Conservation (phyloP, 2,797 vertebrate genomes). For the Heteromormyrus szaboi region DNA sequence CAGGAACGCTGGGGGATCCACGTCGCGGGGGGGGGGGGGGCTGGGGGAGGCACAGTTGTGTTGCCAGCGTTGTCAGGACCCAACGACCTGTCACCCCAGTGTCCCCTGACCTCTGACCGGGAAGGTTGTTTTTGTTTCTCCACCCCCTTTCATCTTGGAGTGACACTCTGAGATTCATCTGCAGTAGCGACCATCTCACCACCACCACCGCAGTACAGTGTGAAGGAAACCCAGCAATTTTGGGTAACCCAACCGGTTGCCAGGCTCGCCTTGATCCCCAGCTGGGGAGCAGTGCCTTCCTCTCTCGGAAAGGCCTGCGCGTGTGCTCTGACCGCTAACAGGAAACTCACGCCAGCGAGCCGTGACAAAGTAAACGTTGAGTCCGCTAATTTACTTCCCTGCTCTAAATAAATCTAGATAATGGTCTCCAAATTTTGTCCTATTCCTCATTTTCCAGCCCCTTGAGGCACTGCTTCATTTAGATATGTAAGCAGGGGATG, state of each 20-base stretch:
- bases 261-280: neutral
- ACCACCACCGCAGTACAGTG: neutral
- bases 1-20: neutral
- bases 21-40: neutral
- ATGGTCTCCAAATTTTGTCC: slow-evolving; percentile 21
- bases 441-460: slow-evolving; percentile 18
- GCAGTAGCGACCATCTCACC: neutral
- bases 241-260: neutral
- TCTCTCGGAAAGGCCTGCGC: neutral
- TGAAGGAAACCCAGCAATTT: neutral
- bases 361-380: slow-evolving; percentile 20
- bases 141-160: slow-evolving; percentile 5
- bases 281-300: neutral
- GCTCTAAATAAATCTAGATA: slow-evolving; percentile 18
- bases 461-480: slow-evolving; percentile 19
- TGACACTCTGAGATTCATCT: neutral
- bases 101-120: neutral
- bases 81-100: neutral
- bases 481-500: neutral
- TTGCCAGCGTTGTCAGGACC: neutral
- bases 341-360: slow-evolving; percentile 16
- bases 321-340: neutral
- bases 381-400: slow-evolving; percentile 21
- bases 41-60: neutral
- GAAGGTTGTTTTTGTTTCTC: slow-evolving; percentile 12